Evolutionary conservation across 2,888 invertebrate genomes (phyloP).

Genomic region (Limnephilus lunatus): DNA sequence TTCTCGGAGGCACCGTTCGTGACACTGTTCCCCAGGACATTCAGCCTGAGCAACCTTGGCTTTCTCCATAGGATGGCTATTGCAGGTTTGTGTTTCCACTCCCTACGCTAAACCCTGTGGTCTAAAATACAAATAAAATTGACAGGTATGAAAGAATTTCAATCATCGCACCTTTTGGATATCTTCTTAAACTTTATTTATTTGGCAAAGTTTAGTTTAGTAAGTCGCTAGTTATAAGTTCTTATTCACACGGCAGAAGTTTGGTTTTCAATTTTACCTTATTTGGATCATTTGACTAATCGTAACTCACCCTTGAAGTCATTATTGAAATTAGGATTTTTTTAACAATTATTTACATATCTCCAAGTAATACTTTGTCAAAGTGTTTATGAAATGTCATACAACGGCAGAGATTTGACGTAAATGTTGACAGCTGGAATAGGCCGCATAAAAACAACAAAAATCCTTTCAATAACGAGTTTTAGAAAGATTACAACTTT

Average conservation of each 20-base stretch:
- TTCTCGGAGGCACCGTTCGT: no score
- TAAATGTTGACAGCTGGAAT: no score
- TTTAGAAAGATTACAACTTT: not conserved
- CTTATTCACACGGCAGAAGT: not conserved
- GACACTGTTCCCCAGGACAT: no score
- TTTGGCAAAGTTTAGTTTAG: not conserved
- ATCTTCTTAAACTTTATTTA: not conserved
- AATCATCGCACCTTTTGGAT: not conserved
- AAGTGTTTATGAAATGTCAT: no score
- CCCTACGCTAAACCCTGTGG: no score
- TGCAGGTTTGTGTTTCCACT: no score
- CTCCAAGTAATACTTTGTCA: not conserved
- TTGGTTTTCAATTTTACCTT: not conserved
- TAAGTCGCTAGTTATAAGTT: not conserved
- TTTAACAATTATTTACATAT: not conserved
- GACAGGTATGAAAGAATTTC: not conserved
- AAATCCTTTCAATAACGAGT: no score
- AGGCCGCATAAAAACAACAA: no score
- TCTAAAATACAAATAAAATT: not conserved
- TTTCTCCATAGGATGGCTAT: no score
- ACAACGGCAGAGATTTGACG: not conserved
- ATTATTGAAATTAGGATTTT: not conserved
- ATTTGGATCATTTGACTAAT: not conserved
- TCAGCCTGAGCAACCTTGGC: no score
- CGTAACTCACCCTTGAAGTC: not conserved